Percentiles rank a stretch among this genome's conserved stretches.
phyloP scores from a whole-genome alignment of 2,113 vertebrate species.

The Leucopsar rothschildi region DNA sequence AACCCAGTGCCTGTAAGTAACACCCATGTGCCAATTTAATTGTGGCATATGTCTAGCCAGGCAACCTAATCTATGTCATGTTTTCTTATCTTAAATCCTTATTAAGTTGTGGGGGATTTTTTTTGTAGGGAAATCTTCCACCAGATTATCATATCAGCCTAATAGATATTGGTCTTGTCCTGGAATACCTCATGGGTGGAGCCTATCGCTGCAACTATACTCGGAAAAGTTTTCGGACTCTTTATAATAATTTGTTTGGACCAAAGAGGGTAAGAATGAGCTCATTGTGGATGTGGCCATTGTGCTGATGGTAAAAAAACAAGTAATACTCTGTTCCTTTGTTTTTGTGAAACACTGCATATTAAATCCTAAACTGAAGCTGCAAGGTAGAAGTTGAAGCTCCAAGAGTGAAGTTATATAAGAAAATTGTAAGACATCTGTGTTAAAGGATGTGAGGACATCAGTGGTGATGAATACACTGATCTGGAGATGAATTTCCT shows the following conservation, averaged over 20 bases:
- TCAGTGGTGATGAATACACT: not conserved
- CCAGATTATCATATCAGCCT: slow-evolving; percentile 98
- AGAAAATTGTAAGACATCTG: not conserved
- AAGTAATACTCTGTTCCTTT: not conserved
- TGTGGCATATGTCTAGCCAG: not conserved
- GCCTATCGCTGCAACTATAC: slow-evolving; percentile 98
- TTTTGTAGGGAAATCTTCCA: slow-evolving; percentile 90
- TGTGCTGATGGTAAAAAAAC: not conserved
- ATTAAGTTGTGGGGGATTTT: not conserved
- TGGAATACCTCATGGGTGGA: slow-evolving; percentile 97
- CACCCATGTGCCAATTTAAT: not conserved
- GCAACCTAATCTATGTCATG: not conserved
- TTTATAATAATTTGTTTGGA: slow-evolving; percentile 97
- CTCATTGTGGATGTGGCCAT: not conserved
- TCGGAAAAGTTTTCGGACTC: slow-evolving; percentile 91
- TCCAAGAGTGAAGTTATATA: not conserved
- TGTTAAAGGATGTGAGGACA: not conserved
- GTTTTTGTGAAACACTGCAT: not conserved
- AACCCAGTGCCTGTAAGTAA: not conserved
- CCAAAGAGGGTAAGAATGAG: slow-evolving; percentile 87
- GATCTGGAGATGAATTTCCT: not conserved
- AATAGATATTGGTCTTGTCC: slow-evolving; percentile 95
- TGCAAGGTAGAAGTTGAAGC: not conserved
- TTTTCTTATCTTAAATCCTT: not conserved
- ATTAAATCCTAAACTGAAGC: not conserved